Evolutionary conservation across 2,797 vertebrate species (phyloP).

Genomic region (Acanthiza pusilla): DNA sequence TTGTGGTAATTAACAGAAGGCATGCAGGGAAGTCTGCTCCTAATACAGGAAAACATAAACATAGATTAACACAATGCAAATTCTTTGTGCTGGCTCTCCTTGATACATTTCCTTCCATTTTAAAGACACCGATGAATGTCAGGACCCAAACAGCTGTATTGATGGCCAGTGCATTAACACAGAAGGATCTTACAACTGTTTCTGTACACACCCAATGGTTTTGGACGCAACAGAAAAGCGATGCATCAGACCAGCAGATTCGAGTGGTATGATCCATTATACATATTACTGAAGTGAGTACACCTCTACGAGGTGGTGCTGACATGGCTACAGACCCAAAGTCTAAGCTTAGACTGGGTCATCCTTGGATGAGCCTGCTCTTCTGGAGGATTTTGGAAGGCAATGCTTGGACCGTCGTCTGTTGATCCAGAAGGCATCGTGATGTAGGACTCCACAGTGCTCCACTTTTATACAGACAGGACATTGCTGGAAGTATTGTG

Average conservation of each 20-base stretch:
- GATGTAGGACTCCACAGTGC: neutral
- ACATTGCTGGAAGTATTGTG: neutral
- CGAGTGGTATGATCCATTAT: slow-evolving; percentile 76
- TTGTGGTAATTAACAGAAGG: slow-evolving; percentile 3
- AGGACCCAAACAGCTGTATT: slow-evolving; percentile 85
- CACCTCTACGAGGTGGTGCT: slow-evolving; percentile 14
- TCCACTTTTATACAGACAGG: neutral
- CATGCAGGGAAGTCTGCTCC: neutral
- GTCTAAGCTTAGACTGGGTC: neutral
- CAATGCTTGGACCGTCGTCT: neutral
- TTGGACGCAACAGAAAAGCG: slow-evolving; percentile 77
- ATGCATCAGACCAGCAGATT: slow-evolving; percentile 77
- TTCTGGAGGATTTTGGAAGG: neutral
- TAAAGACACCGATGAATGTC: slow-evolving; percentile 92
- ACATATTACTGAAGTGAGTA: slow-evolving; percentile 16
- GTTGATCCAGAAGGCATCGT: neutral
- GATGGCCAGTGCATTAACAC: slow-evolving; percentile 90
- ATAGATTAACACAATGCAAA: neutral
- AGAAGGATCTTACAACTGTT: slow-evolving; percentile 91
- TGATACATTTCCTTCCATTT: slow-evolving; percentile 58
- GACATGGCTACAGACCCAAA: neutral
- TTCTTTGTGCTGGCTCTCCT: slow-evolving; percentile 50
- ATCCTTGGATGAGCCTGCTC: neutral
- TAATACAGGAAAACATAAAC: neutral
- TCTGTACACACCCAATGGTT: slow-evolving; percentile 87